Base-by-base conservation (phyloP, 2,888 invertebrate species). In the Mesopsocus fuscifrons region DNA sequence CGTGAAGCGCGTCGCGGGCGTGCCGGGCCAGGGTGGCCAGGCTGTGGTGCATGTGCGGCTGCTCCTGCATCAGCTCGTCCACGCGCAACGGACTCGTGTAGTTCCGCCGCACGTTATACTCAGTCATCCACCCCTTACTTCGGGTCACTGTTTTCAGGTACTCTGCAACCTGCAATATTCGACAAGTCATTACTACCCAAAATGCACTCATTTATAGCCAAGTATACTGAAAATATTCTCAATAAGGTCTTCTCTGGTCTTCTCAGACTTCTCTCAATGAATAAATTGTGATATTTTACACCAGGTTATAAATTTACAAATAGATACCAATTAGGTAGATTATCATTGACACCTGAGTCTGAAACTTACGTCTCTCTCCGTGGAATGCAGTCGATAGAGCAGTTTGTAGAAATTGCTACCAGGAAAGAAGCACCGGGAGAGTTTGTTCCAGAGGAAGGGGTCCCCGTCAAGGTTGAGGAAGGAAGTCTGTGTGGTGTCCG, bases 1-100 rank as follows among this genome's bases (percentile, higher is more conserved):
- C 72, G 17, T 57, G 56, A 55, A 77, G 61, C 1, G 71, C 58
- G 46, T 70, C 69, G 41, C 67, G 63, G 0, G 72, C 66, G 32
- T 68, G 63, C 42, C 67, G 61, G 1, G 69, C 65, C 51, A 74
- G 57, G 1, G 61, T 58, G 21, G 67, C 56, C 45, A 71, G 52
- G 53, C 74, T 64, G 55, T 76, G 65, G 52, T 71, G 68, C 47
- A 77, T 57, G 49, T 69, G 58, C 40, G 71, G 61, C 49, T 69
- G 63, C 50, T 69, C 71, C 18, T 58, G 56, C 42, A 69, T 69
- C 42, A 74, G 55, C 49, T 77, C 74, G 34, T 72, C 72, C 1
- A 80, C 65, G 38, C 79, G 66, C 44, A 71, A 55, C 1, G 77
- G 74, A 42, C 75, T 72, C 48, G 74, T 72, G 54, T 74, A 79